Conservation (phyloP, 2,113 vertebrate genomes). For the Elephantulus edwardii region DNA sequence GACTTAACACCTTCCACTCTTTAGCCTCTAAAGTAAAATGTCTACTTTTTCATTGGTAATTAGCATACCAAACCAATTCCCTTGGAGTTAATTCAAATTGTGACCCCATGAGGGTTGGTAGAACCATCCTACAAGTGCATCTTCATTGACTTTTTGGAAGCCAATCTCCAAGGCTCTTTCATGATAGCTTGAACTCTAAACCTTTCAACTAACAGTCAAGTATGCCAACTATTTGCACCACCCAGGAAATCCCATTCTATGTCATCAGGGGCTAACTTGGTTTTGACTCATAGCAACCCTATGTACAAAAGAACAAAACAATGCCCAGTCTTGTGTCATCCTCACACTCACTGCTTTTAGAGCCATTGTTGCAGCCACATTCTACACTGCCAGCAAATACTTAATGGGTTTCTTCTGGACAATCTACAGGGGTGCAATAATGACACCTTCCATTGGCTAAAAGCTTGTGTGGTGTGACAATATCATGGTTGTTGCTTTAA, state of each 20-base stretch:
- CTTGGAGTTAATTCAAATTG: neutral
- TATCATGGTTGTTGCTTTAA: slow-evolving; percentile 37
- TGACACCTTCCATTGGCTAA: slow-evolving; percentile 42
- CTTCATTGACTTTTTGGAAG: neutral
- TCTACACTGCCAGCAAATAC: slow-evolving; percentile 5
- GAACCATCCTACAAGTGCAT: neutral
- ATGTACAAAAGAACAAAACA: neutral
- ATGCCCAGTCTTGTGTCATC: neutral
- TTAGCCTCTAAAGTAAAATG: neutral
- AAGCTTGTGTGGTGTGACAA: neutral
- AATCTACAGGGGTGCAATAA: slow-evolving; percentile 7
- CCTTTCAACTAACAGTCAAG: neutral
- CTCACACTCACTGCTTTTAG: neutral
- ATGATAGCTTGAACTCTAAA: neutral
- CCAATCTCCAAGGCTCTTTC: neutral
- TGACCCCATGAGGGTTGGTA: neutral
- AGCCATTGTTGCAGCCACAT: neutral
- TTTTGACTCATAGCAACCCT: neutral
- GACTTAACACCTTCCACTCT: neutral
- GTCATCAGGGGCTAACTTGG: neutral
- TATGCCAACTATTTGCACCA: neutral
- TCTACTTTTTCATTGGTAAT: slow-evolving; percentile 39
- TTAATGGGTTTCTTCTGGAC: slow-evolving; percentile 33
- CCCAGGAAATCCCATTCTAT: neutral
- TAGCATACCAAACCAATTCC: neutral